Conservation (phyloP, 2,113 vertebrate genomes). For the Vireo altiloquus region DNA sequence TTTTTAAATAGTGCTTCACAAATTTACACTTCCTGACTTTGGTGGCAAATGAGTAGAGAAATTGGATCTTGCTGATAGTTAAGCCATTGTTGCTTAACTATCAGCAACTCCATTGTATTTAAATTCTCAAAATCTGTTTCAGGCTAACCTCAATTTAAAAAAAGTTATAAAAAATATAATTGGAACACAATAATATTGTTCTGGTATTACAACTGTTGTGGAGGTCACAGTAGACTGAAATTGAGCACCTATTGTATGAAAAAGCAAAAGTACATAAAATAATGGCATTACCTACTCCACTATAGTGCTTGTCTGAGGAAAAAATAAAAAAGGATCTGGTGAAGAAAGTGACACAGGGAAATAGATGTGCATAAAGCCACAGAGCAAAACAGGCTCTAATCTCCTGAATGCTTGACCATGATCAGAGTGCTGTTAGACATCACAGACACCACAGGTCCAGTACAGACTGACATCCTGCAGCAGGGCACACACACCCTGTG, state of each 20-base stretch:
- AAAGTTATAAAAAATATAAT: background rate
- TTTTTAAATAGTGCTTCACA: background rate
- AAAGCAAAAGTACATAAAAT: background rate
- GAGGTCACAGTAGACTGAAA: background rate
- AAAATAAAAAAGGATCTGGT: background rate
- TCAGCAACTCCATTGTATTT: background rate
- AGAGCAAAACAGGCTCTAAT: background rate
- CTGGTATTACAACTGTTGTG: background rate
- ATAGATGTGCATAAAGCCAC: background rate
- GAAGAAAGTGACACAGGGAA: background rate
- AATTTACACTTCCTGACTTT: background rate
- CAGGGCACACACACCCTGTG: accelerated
- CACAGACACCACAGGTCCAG: background rate
- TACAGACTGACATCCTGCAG: background rate
- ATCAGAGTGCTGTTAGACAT: background rate
- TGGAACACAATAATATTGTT: background rate
- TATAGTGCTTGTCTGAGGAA: background rate
- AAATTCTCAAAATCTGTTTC: background rate
- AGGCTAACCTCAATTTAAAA: background rate
- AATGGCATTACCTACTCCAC: background rate
- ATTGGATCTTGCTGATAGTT: too few species aligned
- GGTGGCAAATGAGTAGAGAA: background rate
- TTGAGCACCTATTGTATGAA: background rate
- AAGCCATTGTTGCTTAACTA: background rate
- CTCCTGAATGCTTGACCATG: background rate